Conservation (phyloP, 2,888 invertebrate genomes). For the Acanthosepion esculentum region DNA sequence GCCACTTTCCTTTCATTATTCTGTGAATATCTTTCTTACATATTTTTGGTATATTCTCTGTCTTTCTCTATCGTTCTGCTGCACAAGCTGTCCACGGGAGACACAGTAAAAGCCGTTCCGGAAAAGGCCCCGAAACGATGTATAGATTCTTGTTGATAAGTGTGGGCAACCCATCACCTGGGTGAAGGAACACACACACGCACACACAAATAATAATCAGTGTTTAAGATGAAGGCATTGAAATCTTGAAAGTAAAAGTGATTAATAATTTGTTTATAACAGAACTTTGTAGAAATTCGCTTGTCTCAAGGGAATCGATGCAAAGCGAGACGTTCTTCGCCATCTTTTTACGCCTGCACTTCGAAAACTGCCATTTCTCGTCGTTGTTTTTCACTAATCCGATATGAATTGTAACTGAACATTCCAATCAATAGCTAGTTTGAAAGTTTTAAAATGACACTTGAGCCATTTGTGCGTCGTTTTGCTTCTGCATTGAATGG, state of each 20-base stretch:
- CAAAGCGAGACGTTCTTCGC: not conserved
- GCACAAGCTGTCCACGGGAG: too few relatives aligned
- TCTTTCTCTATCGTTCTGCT: too few relatives aligned
- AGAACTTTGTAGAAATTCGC: not conserved
- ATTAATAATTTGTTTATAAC: not conserved
- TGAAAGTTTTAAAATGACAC: not conserved
- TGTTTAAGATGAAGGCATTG: not conserved
- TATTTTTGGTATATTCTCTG: too few relatives aligned
- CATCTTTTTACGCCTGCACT: not conserved
- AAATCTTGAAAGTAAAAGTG: not conserved
- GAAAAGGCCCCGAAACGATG: too few relatives aligned
- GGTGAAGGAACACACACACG: too few relatives aligned
- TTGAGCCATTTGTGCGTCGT: not conserved
- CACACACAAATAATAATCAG: not conserved
- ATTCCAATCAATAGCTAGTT: not conserved
- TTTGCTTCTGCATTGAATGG: not conserved
- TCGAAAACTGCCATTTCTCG: not conserved
- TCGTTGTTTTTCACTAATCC: not conserved
- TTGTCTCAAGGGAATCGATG: not conserved
- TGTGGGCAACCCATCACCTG: too few relatives aligned
- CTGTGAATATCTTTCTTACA: too few relatives aligned
- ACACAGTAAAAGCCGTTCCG: too few relatives aligned
- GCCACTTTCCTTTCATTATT: too few relatives aligned
- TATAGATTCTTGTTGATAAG: too few relatives aligned
- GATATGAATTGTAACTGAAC: not conserved